Conservation (phyloP, 2,113 vertebrate species). For the Cinclus mexicanus region DNA sequence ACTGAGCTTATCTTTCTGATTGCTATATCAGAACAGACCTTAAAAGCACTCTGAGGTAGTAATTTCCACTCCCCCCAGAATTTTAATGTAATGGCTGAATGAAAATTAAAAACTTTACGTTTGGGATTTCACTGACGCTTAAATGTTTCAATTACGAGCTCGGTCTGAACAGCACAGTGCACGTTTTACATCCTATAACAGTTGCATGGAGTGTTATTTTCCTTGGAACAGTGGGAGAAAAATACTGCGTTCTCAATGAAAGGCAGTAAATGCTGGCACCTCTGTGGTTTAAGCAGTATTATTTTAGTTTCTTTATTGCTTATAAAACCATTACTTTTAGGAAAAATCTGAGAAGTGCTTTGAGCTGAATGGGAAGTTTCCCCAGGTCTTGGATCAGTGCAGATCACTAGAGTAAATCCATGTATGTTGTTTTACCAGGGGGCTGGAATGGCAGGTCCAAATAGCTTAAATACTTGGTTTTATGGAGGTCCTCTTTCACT, state of each 20-base stretch:
- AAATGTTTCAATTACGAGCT: conserved; percentile 26
- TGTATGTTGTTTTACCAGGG: rapidly evolving
- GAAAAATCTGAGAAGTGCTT: background rate
- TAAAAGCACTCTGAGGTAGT: background rate
- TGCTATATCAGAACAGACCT: background rate
- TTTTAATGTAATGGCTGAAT: conserved; percentile 61
- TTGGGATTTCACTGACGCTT: conserved; percentile 8
- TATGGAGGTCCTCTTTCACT: background rate
- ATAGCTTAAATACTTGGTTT: background rate
- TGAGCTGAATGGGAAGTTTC: background rate
- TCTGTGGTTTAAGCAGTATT: conserved; percentile 28
- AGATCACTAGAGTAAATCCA: background rate
- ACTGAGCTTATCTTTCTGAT: background rate
- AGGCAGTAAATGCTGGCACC: conserved; percentile 35
- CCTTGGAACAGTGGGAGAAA: conserved; percentile 7
- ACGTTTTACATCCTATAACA: background rate
- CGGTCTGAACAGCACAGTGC: background rate
- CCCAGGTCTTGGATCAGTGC: background rate
- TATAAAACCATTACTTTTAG: background rate
- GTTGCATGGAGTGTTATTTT: background rate
- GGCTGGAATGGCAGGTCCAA: background rate
- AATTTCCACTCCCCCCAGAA: background rate
- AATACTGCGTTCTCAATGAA: conserved; percentile 12
- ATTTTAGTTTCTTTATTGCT: conserved; percentile 33
- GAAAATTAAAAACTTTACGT: conserved; percentile 65